Base-by-base conservation (phyloP, 2,888 invertebrate genomes). In the Exephanes ischioxanthus region DNA sequence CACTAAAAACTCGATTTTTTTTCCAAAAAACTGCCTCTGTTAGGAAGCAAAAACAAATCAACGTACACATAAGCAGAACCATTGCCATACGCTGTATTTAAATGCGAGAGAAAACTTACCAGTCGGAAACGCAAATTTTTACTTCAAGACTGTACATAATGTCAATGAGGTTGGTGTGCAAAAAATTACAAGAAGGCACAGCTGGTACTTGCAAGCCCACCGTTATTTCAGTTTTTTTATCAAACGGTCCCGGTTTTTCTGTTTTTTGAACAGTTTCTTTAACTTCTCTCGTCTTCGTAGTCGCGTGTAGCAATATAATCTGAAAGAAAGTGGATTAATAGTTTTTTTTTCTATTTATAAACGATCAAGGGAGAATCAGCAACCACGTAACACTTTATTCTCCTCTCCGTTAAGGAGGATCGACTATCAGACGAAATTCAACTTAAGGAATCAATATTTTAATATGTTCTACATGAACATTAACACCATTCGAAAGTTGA, bases 241-340 rank as follows among this genome's bases (percentile, higher is more conserved):
- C 95, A 0, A 96, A 95, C 0, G 96, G 95, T 0, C 96, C 96
- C 16, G 5, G 9, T 84, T 96, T 95, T 89, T 95, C 95, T 5
- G 96, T 90, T 72, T 96, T 96, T 22, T 95, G 92, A 83, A 97
- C 95, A 7, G 95, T 94, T 71, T 95, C 95, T 85, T 95, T 95
- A 11, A 93, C 91, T 7, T 22, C 94, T 89, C 95, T 96, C 3
- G 94, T 95, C 14, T 95, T 95, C 48, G 95, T 94, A 1, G 95
- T 94, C 0, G 97, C 96, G 11, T 95, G 88, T 95, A 95, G 91
- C 96, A 96, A 90, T 94, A 95, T 87, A 95, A 94, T 72, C 94
- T 95, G 96, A 94, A 86, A 41, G 83, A 6, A 55, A 55, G 22
- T 26, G 5, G 3, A 58, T 4, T 26, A 55, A 55, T 55, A 22